These are phyloP conservation scores for Perca flavescens DNA, from an alignment of 2,113 vertebrate genomes.

Conservation along the genomic window DNA sequence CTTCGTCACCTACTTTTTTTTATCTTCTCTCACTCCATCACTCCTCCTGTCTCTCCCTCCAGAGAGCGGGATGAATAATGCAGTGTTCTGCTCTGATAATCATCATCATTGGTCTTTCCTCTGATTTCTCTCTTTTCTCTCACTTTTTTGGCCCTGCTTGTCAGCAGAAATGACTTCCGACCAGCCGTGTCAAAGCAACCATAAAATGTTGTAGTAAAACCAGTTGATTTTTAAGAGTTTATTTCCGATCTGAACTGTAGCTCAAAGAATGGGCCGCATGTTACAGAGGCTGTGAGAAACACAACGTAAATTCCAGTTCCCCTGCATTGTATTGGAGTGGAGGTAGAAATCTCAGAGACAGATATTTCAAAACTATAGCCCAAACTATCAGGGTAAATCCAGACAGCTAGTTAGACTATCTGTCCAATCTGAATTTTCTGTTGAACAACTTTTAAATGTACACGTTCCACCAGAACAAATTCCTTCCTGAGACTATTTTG, in stretches of 20 bases:
- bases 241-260: neutral
- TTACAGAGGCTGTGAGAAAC: neutral
- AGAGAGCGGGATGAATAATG: slow-evolving; percentile 63
- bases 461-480: no score
- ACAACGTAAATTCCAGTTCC: no score
- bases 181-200: neutral
- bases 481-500: no score
- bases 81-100: slow-evolving; percentile 65
- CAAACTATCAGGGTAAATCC: neutral
- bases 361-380: no score
- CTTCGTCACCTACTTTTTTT: slow-evolving; percentile 39
- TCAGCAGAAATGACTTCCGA: neutral
- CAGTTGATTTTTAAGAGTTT: neutral
- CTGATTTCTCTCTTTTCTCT: slow-evolving; percentile 1
- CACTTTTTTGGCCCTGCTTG: neutral
- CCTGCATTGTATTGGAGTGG: no score
- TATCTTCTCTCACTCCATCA: slow-evolving; percentile 41
- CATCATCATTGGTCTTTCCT: slow-evolving; percentile 46
- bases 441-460: no score
- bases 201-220: neutral
- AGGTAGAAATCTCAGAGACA: no score
- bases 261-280: no score
- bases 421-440: no score
- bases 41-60: slow-evolving; percentile 8
- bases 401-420: no score